These are phyloP conservation scores for Brenthis ino DNA, from an alignment of 2,888 invertebrate species.

Conservation along the genomic window DNA sequence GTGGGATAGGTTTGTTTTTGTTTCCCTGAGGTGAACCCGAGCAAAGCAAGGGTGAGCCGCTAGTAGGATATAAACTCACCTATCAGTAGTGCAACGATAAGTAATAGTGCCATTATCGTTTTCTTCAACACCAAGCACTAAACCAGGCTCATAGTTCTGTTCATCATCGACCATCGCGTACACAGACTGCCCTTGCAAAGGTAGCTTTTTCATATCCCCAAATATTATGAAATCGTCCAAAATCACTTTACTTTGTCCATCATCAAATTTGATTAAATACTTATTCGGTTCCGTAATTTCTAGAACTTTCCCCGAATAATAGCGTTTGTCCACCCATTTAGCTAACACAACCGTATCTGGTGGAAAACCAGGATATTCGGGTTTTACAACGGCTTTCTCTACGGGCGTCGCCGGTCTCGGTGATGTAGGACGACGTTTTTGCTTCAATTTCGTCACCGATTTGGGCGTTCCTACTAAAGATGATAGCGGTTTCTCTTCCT, in stretches of 20 bases:
- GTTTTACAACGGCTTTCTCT: slow-evolving; percentile 60
- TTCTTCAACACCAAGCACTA: slow-evolving; percentile 74
- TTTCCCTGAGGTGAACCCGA: no score
- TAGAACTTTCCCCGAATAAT: slow-evolving; percentile 84
- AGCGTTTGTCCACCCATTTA: slow-evolving; percentile 86
- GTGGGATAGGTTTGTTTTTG: no score
- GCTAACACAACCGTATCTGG: slow-evolving; percentile 82
- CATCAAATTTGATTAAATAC: slow-evolving; percentile 84
- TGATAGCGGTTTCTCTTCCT: slow-evolving; percentile 67
- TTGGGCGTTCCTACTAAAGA: slow-evolving; percentile 69
- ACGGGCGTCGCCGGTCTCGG: slow-evolving; percentile 74
- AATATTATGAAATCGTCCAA: slow-evolving; percentile 84
- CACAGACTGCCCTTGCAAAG: slow-evolving; percentile 78
- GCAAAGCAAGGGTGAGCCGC: no score
- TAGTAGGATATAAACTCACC: slow-evolving; percentile 52
- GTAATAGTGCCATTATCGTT: slow-evolving; percentile 71
- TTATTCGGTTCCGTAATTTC: slow-evolving; percentile 82
- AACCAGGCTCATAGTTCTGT: slow-evolving; percentile 79
- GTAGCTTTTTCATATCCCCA: slow-evolving; percentile 75
- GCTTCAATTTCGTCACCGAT: slow-evolving; percentile 70
- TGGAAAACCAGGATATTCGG: slow-evolving; percentile 65
- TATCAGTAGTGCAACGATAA: slow-evolving; percentile 76
- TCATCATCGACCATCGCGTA: slow-evolving; percentile 80
- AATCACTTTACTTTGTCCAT: slow-evolving; percentile 82
- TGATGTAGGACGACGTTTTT: slow-evolving; percentile 68